Conservation (phyloP, 2,113 vertebrate genomes). For the Craseonycteris thonglongyai region DNA sequence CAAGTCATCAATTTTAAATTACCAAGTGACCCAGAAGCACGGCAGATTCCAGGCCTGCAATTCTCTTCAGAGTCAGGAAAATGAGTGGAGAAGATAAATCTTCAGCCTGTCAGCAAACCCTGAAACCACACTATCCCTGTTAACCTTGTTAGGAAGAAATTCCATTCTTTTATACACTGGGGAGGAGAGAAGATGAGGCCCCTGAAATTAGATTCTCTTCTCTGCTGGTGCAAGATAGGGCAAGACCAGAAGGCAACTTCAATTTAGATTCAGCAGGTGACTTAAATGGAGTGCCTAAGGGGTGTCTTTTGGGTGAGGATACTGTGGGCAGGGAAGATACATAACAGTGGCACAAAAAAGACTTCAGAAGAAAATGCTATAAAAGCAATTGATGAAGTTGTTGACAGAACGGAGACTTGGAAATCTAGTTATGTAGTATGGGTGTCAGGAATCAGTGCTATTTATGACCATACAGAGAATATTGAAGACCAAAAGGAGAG, state of each 20-base stretch:
- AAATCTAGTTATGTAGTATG: conserved; percentile 37
- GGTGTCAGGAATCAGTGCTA: conserved; percentile 42
- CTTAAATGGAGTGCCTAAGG: conserved; percentile 42
- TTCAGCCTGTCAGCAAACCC: conserved; percentile 58
- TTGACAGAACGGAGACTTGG: conserved; percentile 41
- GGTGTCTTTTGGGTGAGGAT: conserved; percentile 24
- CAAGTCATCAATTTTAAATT: conserved; percentile 71
- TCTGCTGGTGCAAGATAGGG: background rate
- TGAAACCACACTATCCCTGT: conserved; percentile 55
- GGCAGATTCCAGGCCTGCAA: conserved; percentile 36
- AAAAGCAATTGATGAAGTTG: conserved; percentile 42
- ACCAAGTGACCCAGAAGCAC: conserved; percentile 54
- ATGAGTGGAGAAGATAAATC: conserved; percentile 58
- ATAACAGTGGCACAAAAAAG: conserved; percentile 44
- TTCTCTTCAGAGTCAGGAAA: conserved; percentile 58
- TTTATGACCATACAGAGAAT: conserved; percentile 41
- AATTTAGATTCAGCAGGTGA: conserved; percentile 48
- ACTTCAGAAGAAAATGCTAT: conserved; percentile 50
- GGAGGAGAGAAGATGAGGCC: background rate
- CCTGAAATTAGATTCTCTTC: conserved; percentile 46
- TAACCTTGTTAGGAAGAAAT: conserved; percentile 57
- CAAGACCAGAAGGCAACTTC: background rate
- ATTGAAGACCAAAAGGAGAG: conserved; percentile 28
- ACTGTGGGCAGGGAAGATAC: background rate
- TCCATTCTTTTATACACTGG: conserved; percentile 32